Evolutionary conservation across 2,888 invertebrate species (phyloP), one percentile per base, ranked within the genome.

Genomic region (Platycheirus rosarum): DNA sequence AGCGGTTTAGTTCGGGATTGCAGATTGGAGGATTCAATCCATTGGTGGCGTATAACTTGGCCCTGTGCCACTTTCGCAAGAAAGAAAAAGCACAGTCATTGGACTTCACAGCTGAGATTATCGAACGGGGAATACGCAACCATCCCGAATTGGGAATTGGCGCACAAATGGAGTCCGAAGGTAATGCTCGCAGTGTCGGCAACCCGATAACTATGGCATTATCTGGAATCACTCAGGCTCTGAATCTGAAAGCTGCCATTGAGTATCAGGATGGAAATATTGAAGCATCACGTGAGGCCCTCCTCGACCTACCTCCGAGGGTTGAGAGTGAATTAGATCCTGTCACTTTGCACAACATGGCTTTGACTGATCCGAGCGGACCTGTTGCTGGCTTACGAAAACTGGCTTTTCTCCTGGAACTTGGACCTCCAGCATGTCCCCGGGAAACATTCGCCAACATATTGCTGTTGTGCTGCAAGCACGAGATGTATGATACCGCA

Each of bases 141-240:
- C 98, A 99, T 91, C 99, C 99, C 32, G 99, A 99, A 89, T 91
- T 99, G 86, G 97, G 97, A 86, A 97, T 99, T 9, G 99, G 99
- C 0, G 97, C 98, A 94, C 97, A 97, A 88, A 97, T 98, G 20
- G 99, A 99, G 89, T 89, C 89, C 2, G 91, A 91, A 66, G 90
- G 89, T 40, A 90, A 89, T 66, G 89, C 89, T 0, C 94, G 98
- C 84, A 98, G 98, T 88, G 98, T 99, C 35, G 99, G 99, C 0
- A 89, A 89, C 74, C 89, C 90, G 29, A 88, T 89, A 35, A 89
- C 89, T 0, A 88, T 99, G 74, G 98, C 99, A 87, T 95, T 98
- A 89, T 98, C 99, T 2, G 98, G 98, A 16, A 93, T 99, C 2
- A 97, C 99, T 9, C 99, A 99, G 91, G 98, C 99, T 0, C 97